Percentiles rank a stretch among this genome's conserved stretches.
Conservation (phyloP, 2,888 invertebrate genomes). For the Agrilus cyanescens region DNA sequence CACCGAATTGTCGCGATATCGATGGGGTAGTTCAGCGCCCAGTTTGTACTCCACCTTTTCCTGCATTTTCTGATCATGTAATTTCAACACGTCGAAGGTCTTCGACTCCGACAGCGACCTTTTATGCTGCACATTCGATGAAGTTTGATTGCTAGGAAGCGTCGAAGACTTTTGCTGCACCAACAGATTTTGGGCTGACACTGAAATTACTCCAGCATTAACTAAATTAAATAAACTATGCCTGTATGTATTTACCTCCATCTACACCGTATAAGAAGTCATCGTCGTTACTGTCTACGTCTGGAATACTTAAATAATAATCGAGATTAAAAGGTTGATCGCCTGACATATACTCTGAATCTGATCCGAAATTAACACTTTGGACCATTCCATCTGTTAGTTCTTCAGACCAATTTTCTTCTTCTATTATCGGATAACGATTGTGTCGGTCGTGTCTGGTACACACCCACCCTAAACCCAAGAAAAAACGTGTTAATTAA, state of each 20-base stretch:
- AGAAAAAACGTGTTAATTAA: background rate
- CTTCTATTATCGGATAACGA: constrained; percentile 62
- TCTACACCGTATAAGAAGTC: constrained; percentile 16
- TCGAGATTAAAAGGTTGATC: constrained; percentile 18
- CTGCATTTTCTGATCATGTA: constrained; percentile 23
- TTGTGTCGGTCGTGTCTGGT: constrained; percentile 67
- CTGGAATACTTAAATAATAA: constrained; percentile 14
- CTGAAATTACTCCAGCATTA: background rate
- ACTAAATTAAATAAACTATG: background rate
- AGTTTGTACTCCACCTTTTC: constrained; percentile 15
- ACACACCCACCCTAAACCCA: constrained; percentile 54
- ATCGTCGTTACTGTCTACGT: constrained; percentile 21
- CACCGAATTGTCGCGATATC: constrained; percentile 45
- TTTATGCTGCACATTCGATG: constrained; percentile 42
- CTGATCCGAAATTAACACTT: constrained; percentile 14
- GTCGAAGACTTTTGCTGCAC: constrained; percentile 32
- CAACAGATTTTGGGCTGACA: constrained; percentile 1
- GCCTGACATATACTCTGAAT: constrained; percentile 23
- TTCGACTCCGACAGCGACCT: constrained; percentile 57
- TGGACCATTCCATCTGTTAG: constrained; percentile 25
- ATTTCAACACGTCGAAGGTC: constrained; percentile 49
- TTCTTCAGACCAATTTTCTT: constrained; percentile 44
- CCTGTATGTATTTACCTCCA: constrained; percentile 10
- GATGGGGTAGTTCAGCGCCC: constrained; percentile 29
- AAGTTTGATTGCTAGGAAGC: constrained; percentile 43